Conservation (phyloP, 2,888 invertebrate genomes). For the Pseudolycoriella hygida region DNA sequence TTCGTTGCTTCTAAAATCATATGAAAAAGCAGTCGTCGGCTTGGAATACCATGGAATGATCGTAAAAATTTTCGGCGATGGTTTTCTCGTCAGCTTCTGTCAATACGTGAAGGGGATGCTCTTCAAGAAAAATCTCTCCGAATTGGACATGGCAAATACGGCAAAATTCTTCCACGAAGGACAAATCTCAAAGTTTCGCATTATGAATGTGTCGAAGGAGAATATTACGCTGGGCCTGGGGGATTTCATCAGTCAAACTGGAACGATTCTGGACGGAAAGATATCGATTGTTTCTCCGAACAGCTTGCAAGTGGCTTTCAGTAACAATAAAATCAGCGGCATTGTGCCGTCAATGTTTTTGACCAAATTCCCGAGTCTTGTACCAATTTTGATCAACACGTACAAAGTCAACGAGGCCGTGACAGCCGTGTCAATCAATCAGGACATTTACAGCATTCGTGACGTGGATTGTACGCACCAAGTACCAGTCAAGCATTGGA, state of each 20-base stretch:
- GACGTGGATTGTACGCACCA: constrained; percentile 22
- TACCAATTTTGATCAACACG: constrained; percentile 17
- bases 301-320: constrained; percentile 4
- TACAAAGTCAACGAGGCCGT: constrained; percentile 15
- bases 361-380: constrained; percentile 23
- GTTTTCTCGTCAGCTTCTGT: constrained; percentile 25
- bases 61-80: constrained; percentile 18
- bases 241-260: constrained; percentile 4
- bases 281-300: neutral
- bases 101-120: constrained; percentile 26
- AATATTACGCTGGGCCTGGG: constrained; percentile 15
- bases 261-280: neutral
- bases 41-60: constrained; percentile 23
- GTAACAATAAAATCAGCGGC: neutral
- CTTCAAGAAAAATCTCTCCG: constrained; percentile 16
- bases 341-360: constrained; percentile 15
- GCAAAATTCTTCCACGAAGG: constrained; percentile 19
- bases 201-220: constrained; percentile 15
- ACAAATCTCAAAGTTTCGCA: constrained; percentile 22
- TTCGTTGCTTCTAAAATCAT: constrained; percentile 31
- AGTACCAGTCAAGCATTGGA: constrained; percentile 18
- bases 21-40: constrained; percentile 33
- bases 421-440: constrained; percentile 20
- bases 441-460: constrained; percentile 24
- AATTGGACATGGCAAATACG: constrained; percentile 12